These are phyloP conservation scores for Aleiodes sp. DNA, from an alignment of 1,140 invertebrate genomes.

Conservation along the genomic window DNA sequence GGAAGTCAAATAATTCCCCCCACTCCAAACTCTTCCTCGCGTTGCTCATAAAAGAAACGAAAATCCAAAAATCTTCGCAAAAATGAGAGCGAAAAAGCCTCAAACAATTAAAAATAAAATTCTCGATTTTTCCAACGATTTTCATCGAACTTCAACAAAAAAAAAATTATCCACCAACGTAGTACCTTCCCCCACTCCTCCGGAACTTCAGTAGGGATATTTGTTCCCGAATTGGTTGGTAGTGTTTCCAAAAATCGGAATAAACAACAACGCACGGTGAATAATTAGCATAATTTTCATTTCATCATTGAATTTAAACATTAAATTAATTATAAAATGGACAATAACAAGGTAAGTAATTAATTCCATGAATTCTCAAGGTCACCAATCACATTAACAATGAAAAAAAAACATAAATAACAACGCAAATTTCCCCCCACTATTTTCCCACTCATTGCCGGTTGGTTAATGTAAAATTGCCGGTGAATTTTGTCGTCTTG, in stretches of 20 bases:
- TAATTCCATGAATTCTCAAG: no score
- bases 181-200: background rate
- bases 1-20: background rate
- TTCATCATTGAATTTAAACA: no score
- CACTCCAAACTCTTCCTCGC: background rate
- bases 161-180: background rate
- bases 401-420: background rate
- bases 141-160: no score
- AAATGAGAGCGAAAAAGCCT: background rate
- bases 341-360: no score
- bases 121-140: no score
- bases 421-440: background rate
- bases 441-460: no score
- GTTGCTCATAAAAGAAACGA: background rate
- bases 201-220: background rate
- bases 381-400: no score
- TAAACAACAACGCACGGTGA: no score
- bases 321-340: no score
- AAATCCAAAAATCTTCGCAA: background rate
- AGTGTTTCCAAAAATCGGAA: background rate
- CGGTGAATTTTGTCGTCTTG: no score
- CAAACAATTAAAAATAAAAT: background rate
- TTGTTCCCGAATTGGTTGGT: background rate
- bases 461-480: no score
- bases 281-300: no score